Conservation (phyloP, 2,113 vertebrate genomes). For the Tauraco erythrolophus region DNA sequence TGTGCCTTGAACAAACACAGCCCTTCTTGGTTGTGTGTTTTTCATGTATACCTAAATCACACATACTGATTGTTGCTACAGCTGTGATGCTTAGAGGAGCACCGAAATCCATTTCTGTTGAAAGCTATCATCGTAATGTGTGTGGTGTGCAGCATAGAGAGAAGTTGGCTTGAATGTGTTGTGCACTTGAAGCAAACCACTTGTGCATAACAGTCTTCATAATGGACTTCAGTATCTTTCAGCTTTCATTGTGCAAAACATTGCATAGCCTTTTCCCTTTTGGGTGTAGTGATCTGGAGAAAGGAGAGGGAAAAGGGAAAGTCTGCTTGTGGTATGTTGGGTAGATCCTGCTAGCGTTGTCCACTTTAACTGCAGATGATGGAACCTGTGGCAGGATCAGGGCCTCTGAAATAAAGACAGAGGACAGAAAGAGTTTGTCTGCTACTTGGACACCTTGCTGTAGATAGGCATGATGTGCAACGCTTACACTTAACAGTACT, state of each 20-base stretch:
- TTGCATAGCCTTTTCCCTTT: neutral
- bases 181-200: neutral
- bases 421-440: neutral
- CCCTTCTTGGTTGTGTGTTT: neutral
- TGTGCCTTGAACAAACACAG: neutral
- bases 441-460: neutral
- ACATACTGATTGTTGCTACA: neutral
- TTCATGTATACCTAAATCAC: neutral
- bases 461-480: fast-evolving
- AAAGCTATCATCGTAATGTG: neutral
- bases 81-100: neutral
- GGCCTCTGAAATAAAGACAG: neutral
- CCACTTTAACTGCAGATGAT: neutral
- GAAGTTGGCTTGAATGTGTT: neutral
- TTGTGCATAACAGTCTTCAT: neutral
- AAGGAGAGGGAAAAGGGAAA: neutral
- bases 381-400: neutral
- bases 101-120: neutral
- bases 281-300: neutral
- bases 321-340: neutral
- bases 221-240: neutral
- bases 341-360: neutral
- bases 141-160: neutral
- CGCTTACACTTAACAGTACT: neutral
- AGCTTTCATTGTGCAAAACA: neutral